phyloP scores from a whole-genome alignment of 2,888 invertebrate species.

The Luperina nickerlii region DNA sequence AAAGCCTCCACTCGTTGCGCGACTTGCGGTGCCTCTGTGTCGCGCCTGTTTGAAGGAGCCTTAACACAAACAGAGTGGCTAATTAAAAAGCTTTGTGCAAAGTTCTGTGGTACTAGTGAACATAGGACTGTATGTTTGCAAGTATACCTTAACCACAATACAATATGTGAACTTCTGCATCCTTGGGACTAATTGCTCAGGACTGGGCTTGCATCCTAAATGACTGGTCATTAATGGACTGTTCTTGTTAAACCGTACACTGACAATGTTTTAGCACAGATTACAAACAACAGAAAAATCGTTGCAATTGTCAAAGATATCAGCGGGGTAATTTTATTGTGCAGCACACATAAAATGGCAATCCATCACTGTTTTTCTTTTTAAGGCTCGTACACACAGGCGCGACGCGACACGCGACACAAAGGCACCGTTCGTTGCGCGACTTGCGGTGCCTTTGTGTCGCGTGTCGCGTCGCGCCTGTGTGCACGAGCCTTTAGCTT shows the following conservation, averaged over 20 bases:
- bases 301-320: background rate
- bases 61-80: background rate
- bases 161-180: conserved; percentile 8
- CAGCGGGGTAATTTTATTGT: background rate
- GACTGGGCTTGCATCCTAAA: conserved; percentile 14
- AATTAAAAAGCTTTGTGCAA: conserved; percentile 29
- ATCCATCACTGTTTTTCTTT: background rate
- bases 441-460: too few species aligned
- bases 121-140: conserved; percentile 16
- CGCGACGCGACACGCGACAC: too few species aligned
- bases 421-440: too few species aligned
- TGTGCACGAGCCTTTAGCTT: too few species aligned
- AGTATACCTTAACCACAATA: background rate
- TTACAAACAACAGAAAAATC: background rate
- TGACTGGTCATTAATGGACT: background rate
- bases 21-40: too few species aligned
- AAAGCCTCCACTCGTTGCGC: too few species aligned
- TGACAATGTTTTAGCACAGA: background rate
- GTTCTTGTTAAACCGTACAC: background rate
- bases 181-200: conserved; percentile 21
- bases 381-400: too few species aligned
- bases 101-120: conserved; percentile 5
- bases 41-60: too few species aligned
- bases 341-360: background rate
- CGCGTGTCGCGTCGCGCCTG: too few species aligned